phyloP scores from a whole-genome alignment of 1,140 invertebrate species.

The Galendromus occidentalis region DNA sequence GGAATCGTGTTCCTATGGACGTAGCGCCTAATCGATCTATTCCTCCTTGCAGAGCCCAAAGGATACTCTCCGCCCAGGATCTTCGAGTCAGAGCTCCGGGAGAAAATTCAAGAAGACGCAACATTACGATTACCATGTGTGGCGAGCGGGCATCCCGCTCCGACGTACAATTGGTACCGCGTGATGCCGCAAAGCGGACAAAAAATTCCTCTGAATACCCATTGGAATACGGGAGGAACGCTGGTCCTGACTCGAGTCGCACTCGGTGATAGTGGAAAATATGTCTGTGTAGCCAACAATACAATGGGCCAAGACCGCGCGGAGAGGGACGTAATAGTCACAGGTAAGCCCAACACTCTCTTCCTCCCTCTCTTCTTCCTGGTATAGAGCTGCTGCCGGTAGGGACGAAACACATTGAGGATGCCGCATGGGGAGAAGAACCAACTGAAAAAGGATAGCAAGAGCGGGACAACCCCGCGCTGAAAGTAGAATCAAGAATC shows the following conservation, averaged over 20 bases:
- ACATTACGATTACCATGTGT: background rate
- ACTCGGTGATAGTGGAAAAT: conserved; percentile 18
- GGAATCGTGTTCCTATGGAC: too few species aligned
- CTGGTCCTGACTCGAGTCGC: conserved; percentile 18
- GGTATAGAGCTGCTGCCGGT: background rate
- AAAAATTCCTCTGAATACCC: background rate
- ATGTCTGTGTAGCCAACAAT: conserved; percentile 23
- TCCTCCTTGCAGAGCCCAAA: conserved; percentile 12
- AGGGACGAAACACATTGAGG: too few species aligned
- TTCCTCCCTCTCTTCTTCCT: conserved; percentile 12
- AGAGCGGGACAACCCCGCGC: too few species aligned
- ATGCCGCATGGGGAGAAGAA: too few species aligned
- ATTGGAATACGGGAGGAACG: conserved; percentile 12
- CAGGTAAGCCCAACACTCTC: conserved; percentile 15
- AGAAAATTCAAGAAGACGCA: conserved; percentile 3
- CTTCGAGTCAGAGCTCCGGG: background rate
- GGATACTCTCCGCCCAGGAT: conserved; percentile 9
- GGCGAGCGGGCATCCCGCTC: background rate
- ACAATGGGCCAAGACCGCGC: conserved; percentile 20
- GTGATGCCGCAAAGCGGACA: conserved; percentile 1
- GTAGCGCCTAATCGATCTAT: too few species aligned
- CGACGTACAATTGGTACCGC: conserved; percentile 4
- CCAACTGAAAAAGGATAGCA: too few species aligned
- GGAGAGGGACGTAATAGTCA: conserved; percentile 21
- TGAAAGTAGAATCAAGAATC: too few species aligned